Percentiles rank a stretch among this genome's conserved stretches.
Evolutionary conservation across 1,140 invertebrate species (phyloP).

Genomic region (Lineus longissimus): DNA sequence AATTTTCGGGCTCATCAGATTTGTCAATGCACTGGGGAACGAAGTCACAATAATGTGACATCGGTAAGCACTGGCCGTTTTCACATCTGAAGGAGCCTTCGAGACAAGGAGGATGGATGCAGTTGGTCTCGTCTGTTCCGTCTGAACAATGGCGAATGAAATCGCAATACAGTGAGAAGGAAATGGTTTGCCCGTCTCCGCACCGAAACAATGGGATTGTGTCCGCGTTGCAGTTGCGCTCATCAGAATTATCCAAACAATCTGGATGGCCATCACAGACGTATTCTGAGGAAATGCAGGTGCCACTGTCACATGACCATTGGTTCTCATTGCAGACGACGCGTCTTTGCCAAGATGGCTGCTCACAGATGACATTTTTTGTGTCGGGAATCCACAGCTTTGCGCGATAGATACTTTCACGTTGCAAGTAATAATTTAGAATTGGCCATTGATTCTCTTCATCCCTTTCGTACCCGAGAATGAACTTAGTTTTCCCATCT

Average conservation of each 20-base stretch:
- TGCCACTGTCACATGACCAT: neutral
- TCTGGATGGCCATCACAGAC: neutral
- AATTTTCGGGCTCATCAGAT: neutral
- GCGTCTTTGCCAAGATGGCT: too few species aligned
- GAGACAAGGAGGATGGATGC: neutral
- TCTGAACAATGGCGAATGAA: neutral
- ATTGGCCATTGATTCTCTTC: too few species aligned
- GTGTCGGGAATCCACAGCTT: too few species aligned
- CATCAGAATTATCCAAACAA: neutral
- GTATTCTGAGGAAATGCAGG: neutral
- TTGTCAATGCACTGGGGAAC: neutral
- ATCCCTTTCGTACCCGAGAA: too few species aligned
- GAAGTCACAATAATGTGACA: neutral
- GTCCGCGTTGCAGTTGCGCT: neutral
- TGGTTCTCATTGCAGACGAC: neutral
- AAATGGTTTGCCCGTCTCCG: neutral
- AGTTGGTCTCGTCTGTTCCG: neutral
- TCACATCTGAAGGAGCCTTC: neutral
- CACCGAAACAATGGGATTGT: neutral
- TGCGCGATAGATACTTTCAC: too few species aligned
- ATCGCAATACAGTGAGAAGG: neutral
- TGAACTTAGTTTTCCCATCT: too few species aligned
- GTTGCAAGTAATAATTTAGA: too few species aligned
- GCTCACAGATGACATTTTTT: too few species aligned
- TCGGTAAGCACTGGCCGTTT: neutral